Conservation (phyloP, 1,140 invertebrate genomes). For the Camponotus floridanus region DNA sequence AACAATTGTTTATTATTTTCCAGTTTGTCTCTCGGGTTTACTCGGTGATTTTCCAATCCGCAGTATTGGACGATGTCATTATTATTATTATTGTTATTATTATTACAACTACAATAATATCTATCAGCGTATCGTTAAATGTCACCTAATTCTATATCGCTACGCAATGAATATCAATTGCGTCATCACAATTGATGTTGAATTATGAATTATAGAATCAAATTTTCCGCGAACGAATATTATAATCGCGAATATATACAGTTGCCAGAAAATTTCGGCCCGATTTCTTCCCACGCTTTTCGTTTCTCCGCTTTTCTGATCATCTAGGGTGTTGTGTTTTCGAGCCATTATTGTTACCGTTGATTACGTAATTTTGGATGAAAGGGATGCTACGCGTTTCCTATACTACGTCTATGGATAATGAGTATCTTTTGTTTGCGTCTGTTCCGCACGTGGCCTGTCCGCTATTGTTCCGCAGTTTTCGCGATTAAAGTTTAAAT, state of each 20-base stretch:
- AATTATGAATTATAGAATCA: neutral
- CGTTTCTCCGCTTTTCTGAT: neutral
- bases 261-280: neutral
- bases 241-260: neutral
- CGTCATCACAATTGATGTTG: neutral
- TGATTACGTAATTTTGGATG: conserved; percentile 10
- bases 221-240: neutral
- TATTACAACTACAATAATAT: conserved; percentile 5
- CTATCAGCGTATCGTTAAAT: too few relatives aligned
- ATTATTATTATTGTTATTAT: conserved; percentile 28
- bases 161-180: conserved; percentile 14
- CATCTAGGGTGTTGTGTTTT: neutral
- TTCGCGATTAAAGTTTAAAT: conserved; percentile 63
- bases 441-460: conserved; percentile 19
- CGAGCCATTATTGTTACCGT: conserved; percentile 10
- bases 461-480: conserved; percentile 55
- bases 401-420: neutral
- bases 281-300: neutral
- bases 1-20: too few relatives aligned
- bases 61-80: neutral
- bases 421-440: conserved; percentile 49
- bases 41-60: too few relatives aligned
- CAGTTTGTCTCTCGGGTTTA: too few relatives aligned
- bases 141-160: neutral
- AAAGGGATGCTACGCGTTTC: neutral